Conservation (phyloP, 2,113 vertebrate genomes). For the Microcebus jonahi region DNA sequence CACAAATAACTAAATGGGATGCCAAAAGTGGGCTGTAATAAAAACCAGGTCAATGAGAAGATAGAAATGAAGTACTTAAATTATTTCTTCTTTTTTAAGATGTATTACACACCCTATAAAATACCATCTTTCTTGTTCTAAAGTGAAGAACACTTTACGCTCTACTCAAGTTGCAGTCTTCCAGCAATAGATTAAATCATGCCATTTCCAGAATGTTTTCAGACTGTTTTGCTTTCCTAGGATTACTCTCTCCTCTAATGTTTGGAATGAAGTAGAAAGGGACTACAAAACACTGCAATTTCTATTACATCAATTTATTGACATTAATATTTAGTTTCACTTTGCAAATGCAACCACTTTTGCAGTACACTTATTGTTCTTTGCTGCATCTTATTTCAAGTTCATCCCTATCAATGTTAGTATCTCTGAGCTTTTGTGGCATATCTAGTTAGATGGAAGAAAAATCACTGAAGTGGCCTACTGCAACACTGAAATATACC, state of each 20-base stretch:
- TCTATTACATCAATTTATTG: conserved; percentile 41
- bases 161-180: not conserved
- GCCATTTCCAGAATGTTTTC: conserved; percentile 29
- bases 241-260: not conserved
- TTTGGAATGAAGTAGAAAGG: conserved; percentile 33
- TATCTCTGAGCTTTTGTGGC: not conserved
- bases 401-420: conserved; percentile 3
- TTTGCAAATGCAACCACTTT: conserved; percentile 44
- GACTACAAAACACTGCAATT: not conserved
- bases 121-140: not conserved
- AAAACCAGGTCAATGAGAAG: conserved; percentile 50
- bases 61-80: conserved; percentile 52
- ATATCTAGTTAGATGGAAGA: not conserved
- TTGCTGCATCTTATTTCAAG: conserved; percentile 43
- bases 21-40: conserved; percentile 54
- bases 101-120: not conserved
- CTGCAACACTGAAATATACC: not conserved
- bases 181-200: conserved; percentile 3
- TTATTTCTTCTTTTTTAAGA: conserved; percentile 50
- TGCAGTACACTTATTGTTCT: conserved; percentile 48
- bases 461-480: conserved; percentile 3
- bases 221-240: conserved; percentile 35
- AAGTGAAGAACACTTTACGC: not conserved
- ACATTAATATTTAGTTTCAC: conserved; percentile 53
- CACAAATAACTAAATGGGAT: conserved; percentile 61